Evolutionary conservation across 1,140 invertebrate species (phyloP).

Genomic region (Camponotus floridanus): DNA sequence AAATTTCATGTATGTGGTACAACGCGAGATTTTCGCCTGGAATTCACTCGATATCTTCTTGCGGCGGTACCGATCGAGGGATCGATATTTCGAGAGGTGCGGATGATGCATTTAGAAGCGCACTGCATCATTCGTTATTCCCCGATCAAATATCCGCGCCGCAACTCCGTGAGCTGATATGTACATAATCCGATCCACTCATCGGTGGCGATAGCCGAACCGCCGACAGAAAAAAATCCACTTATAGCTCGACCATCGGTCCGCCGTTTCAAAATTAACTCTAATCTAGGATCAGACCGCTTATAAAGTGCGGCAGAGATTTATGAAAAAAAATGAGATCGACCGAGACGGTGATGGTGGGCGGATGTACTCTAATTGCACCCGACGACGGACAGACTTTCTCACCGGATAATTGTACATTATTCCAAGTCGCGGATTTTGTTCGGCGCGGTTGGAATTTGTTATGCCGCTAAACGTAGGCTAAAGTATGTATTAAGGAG

Average conservation of each 20-base stretch:
- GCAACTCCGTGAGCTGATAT: slow-evolving; percentile 25
- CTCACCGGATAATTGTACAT: slow-evolving; percentile 61
- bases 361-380: slow-evolving; percentile 62
- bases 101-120: slow-evolving; percentile 34
- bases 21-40: slow-evolving; percentile 23
- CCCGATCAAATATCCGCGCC: slow-evolving; percentile 42
- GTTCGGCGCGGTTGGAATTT: slow-evolving; percentile 31
- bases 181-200: slow-evolving; percentile 65
- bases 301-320: slow-evolving; percentile 70
- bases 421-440: slow-evolving; percentile 55
- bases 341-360: slow-evolving; percentile 19
- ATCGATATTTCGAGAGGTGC: slow-evolving; percentile 17
- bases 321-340: slow-evolving; percentile 58
- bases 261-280: slow-evolving; percentile 72
- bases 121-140: slow-evolving; percentile 54
- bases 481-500: neutral
- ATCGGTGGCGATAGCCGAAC: slow-evolving; percentile 45
- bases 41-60: slow-evolving; percentile 1
- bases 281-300: slow-evolving; percentile 76
- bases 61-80: neutral
- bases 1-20: slow-evolving; percentile 14
- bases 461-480: slow-evolving; percentile 13
- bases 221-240: slow-evolving; percentile 68
- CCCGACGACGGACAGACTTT: slow-evolving; percentile 33
- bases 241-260: slow-evolving; percentile 67